Evolutionary conservation across 1,140 invertebrate species (phyloP), one percentile per base, ranked within the genome.

Genomic region (Chironomus tepperi): DNA sequence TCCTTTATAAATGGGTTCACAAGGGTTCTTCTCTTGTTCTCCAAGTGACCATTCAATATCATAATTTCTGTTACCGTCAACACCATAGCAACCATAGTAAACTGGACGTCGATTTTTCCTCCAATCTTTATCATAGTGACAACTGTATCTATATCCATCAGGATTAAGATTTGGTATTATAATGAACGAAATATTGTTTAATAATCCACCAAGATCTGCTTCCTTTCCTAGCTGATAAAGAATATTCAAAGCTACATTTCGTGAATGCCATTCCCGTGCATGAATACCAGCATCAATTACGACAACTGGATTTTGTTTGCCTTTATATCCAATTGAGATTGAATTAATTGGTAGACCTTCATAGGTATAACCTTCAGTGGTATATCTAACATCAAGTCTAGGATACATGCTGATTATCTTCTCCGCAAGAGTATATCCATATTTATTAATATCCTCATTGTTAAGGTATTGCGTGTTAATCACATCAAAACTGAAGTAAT

Each of bases 1-100:
- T 0, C 93, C 93, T 12, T 88, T 86, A 79, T 88, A 95, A 0
- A 88, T 89, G 42, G 91, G 88, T 3, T 83, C 83, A 77, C 88
- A 88, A 1, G 84, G 84, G 8, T 18, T 7, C 7, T 21, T 18
- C 12, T 70, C 65, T 10, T 21, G n/a, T 19, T 70, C 18, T 19
- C 65, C 65, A 16, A 7, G 19, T 19, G 16, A 6, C 65, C 65
- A 70, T 5, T 19, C 8, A 47, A 77, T 79, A 7, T 81, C 87
- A 76, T 86, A 89, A 75, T 89, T 89, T 5, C 88, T 79, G 76
- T 89, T 89, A 0, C 84, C 81, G 76, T 89, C 88, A 0, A 85
- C 84, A 5, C 88, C 88, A 7, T 67, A 76, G 64, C 88, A 88
- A 0, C 0, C 7, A n/a, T 16, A 6, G 7, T 70, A 16, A 18